Evolutionary conservation across 2,888 invertebrate species (phyloP).

Genomic region (Melieria crassipennis): DNA sequence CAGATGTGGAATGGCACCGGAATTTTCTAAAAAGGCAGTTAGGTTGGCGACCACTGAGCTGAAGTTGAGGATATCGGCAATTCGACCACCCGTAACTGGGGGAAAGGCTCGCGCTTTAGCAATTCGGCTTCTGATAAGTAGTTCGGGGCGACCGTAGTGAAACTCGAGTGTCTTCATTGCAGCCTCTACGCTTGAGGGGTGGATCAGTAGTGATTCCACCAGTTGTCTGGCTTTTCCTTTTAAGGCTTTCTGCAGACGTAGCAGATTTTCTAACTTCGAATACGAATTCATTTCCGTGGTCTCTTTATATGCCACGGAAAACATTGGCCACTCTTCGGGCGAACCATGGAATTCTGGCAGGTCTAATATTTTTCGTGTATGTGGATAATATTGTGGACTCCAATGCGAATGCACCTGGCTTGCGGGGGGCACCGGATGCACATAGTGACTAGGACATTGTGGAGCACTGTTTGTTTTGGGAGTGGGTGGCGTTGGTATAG

Average conservation of each 20-base stretch:
- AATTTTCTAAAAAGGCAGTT: constrained; percentile 35
- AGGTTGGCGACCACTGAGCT: constrained; percentile 34
- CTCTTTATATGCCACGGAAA: constrained; percentile 24
- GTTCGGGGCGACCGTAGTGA: constrained; percentile 14
- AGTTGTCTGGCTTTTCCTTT: constrained; percentile 20
- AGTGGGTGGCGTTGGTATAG: neutral
- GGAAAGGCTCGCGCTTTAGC: constrained; percentile 22
- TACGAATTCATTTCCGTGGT: constrained; percentile 18
- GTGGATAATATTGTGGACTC: constrained; percentile 2
- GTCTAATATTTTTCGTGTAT: constrained; percentile 28
- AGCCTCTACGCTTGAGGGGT: constrained; percentile 7
- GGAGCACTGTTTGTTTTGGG: neutral
- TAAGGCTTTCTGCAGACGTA: constrained; percentile 26
- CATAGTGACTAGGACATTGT: neutral
- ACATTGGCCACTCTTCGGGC: constrained; percentile 35
- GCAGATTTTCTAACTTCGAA: constrained; percentile 29
- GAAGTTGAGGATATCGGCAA: constrained; percentile 31
- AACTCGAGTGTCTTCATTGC: constrained; percentile 14
- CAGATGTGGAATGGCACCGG: constrained; percentile 27
- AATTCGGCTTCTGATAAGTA: constrained; percentile 18
- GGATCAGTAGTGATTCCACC: constrained; percentile 21
- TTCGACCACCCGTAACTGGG: constrained; percentile 21
- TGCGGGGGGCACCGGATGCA: neutral
- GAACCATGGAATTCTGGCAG: constrained; percentile 33
- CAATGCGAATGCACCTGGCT: neutral